Conservation (phyloP, 1,140 invertebrate species). For the Orius insidiosus region DNA sequence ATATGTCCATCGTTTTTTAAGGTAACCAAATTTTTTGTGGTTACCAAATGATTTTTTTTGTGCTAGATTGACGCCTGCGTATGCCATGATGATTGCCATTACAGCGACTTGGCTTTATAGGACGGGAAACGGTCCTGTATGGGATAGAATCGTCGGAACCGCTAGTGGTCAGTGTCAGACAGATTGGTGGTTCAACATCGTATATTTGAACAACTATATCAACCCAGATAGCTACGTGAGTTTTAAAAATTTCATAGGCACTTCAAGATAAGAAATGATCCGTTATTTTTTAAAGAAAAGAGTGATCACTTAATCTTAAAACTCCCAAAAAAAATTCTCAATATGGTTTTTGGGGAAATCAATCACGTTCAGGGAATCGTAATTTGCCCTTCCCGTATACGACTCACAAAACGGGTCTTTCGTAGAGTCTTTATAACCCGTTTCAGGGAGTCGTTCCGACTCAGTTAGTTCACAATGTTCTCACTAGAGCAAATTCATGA, state of each 20-base stretch:
- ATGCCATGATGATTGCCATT: constrained; percentile 26
- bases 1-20: constrained; percentile 16
- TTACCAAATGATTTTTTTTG: no score
- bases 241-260: constrained; percentile 1
- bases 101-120: constrained; percentile 24
- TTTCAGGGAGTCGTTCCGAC: no score
- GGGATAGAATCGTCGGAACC: constrained; percentile 21
- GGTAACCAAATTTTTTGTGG: constrained; percentile 13
- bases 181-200: constrained; percentile 38
- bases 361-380: no score
- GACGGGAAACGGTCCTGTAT: constrained; percentile 27
- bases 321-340: no score
- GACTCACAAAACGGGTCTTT: no score
- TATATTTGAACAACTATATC: constrained; percentile 40
- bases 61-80: constrained; percentile 31
- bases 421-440: no score
- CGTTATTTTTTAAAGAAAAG: no score
- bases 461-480: no score
- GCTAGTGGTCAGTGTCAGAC: constrained; percentile 24
- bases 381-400: no score
- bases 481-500: no score
- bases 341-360: no score
- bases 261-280: background rate
- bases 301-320: no score
- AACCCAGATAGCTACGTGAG: constrained; percentile 20